Evolutionary conservation across 2,113 vertebrate species (phyloP), one percentile per base, ranked within the genome.

Genomic region (Amphilophus citrinellus): DNA sequence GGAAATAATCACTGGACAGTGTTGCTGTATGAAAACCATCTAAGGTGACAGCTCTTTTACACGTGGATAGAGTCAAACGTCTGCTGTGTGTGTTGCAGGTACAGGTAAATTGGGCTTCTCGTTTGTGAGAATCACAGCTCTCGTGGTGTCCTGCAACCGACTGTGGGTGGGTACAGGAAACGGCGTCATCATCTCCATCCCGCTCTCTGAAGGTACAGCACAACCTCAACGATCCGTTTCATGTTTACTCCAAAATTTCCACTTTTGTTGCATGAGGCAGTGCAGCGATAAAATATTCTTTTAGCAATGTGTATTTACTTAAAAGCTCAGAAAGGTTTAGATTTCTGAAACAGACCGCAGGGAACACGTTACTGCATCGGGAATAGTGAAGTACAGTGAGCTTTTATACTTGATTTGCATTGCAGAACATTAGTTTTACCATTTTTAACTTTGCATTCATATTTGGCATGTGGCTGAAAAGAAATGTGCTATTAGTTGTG

Each of bases 101-200:
- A 99, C 98, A 0, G 98, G 98, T 83, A 99, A 98, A 92, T 95
- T 99, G 94, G 98, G 98, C 84, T 99, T 99, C 95, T 99, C 98
- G 0, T 99, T 99, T 0, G 98, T 99, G 85, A 96, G 98, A 84
- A 99, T 99, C 93, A 99, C 98, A 0, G 98, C 98, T 77, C 96
- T 99, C 37, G 97, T 98, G 80, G 97, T 99, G 1, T 98, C 98
- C 8, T 98, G 98, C 94, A 97, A 95, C 90, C 97, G 98, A 20
- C 97, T 99, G 42, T 99, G 98, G 98, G 98, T 99, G 15, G 98
- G 98, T 75, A 99, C 98, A 0, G 98, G 98, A 87, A 99, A 99
- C 0, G 98, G 98, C 0, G 98, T 99, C 3, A 98, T 99, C 94
- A 97, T 99, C 95, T 99, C 98, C 84, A 99, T 99, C 89, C 98